Evolutionary conservation across 1,140 invertebrate genomes (phyloP), one percentile per base, ranked within the genome.

Genomic region (Drosophila albomicans): DNA sequence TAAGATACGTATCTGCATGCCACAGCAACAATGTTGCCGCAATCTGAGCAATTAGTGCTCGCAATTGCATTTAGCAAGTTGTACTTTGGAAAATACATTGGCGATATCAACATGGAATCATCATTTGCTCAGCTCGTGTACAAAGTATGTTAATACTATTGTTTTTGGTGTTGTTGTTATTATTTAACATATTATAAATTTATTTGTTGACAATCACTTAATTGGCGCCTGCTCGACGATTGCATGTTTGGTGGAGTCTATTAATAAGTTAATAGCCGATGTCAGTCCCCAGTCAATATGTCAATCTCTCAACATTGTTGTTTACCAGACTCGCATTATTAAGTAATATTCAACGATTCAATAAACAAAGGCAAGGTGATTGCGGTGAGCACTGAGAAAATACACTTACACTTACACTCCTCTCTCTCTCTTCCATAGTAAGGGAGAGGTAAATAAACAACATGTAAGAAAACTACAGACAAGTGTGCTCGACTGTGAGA

Each of bases 171-270:
- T 46, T n/a, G 32, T 62, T 43, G 25, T 52, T 73, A 16, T 41
- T 62, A 16, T 16, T 16, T 16, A 16, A 16, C 56, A 73, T 86
- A 65, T 77, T 68, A 81, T 80, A 73, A 45, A 81, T 78, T 80
- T 66, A 78, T 72, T 82, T 78, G 79, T 82, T 87, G 82, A 88
- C 76, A 87, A 79, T 80, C 73, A 73, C 45, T 71, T 82, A 82
- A 88, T 87, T 87, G 72, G 72, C 84, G 78, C 68, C 76, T 38
- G 79, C 52, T 70, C 43, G 61, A 67, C 56, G 66, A 15, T 77
- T 86, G 78, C 82, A 86, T 86, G 82, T 52, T 80, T 67, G 15
- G 15, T 32, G 54, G 54, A 41, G 62, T 78, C 75, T 75, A 86
- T 86, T 86, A 70, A 86, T 87, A 87, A 81, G 70, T 81, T 64